Percentiles rank a stretch among this genome's conserved stretches.
These are phyloP conservation scores for Drosophila picticornis DNA, from an alignment of 2,888 invertebrate species.

Conservation along the genomic window DNA sequence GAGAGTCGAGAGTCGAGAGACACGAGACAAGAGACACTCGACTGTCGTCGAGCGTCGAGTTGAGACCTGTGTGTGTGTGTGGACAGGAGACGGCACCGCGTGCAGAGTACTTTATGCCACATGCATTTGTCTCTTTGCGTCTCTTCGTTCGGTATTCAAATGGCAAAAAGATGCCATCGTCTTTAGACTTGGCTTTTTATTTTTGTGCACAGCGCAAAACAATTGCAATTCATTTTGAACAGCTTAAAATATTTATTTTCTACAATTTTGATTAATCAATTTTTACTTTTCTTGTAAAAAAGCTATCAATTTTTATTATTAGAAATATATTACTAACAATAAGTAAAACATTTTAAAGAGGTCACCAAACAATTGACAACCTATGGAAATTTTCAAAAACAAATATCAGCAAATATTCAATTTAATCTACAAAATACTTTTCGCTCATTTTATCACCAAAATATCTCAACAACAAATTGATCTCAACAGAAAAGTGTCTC, in stretches of 20 bases:
- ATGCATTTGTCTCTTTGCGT: constrained; percentile 28
- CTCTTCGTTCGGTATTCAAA: constrained; percentile 62
- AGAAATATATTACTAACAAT: not conserved
- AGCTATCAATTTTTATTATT: not conserved
- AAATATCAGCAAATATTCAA: rapidly evolving
- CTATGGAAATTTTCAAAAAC: not conserved
- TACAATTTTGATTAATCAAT: not conserved
- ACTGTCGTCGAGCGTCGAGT: constrained; percentile 17
- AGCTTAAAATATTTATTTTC: not conserved
- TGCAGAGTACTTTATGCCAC: constrained; percentile 71
- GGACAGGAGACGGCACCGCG: constrained; percentile 15
- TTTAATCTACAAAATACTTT: not conserved
- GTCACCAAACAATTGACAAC: not conserved
- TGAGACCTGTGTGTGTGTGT: not conserved
- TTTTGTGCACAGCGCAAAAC: not conserved
- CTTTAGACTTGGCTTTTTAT: constrained; percentile 16
- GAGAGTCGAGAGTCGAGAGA: constrained; percentile 17
- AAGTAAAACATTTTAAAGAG: not conserved
- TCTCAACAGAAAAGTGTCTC: not conserved
- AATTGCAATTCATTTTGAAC: not conserved
- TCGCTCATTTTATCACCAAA: not conserved
- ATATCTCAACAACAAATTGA: not conserved
- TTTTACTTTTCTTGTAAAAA: not conserved
- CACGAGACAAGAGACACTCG: constrained; percentile 3
- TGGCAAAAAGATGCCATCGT: constrained; percentile 63